A percentile compares a stretch with the other conserved stretches of the same genome.
phyloP scores from a whole-genome alignment of 2,113 vertebrate genomes.

The Azemiops feae region DNA sequence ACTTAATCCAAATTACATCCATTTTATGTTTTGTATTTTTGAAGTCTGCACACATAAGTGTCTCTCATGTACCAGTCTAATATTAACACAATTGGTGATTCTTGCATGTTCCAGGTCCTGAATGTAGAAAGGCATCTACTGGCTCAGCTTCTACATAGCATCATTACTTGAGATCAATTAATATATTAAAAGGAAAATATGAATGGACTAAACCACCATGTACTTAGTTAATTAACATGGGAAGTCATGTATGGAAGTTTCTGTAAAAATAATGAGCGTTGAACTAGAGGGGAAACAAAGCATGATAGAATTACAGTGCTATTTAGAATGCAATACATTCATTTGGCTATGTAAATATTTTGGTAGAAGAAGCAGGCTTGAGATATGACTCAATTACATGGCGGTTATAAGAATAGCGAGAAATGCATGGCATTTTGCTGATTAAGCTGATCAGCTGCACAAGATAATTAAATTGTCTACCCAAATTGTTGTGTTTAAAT shows the following conservation, averaged over 20 bases:
- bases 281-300: constrained; percentile 17
- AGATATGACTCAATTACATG: constrained; percentile 1
- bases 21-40: neutral
- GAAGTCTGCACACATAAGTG: neutral
- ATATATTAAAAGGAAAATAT: neutral
- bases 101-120: constrained; percentile 4
- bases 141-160: neutral
- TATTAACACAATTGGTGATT: neutral
- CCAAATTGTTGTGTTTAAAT: neutral
- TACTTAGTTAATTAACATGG: constrained; percentile 18
- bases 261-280: constrained; percentile 16
- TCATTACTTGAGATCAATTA: neutral
- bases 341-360: constrained; percentile 33
- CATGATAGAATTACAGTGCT: neutral
- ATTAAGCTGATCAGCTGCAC: constrained; percentile 23
- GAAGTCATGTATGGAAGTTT: neutral
- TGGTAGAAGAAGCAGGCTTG: constrained; percentile 7
- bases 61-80: neutral
- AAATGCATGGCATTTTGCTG: neutral
- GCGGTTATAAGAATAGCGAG: neutral
- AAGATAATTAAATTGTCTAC: neutral
- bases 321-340: neutral
- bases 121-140: neutral
- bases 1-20: neutral
- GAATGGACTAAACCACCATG: neutral